These are phyloP conservation scores for Drosophila baimaii DNA, from an alignment of 1,140 invertebrate species.

Conservation along the genomic window DNA sequence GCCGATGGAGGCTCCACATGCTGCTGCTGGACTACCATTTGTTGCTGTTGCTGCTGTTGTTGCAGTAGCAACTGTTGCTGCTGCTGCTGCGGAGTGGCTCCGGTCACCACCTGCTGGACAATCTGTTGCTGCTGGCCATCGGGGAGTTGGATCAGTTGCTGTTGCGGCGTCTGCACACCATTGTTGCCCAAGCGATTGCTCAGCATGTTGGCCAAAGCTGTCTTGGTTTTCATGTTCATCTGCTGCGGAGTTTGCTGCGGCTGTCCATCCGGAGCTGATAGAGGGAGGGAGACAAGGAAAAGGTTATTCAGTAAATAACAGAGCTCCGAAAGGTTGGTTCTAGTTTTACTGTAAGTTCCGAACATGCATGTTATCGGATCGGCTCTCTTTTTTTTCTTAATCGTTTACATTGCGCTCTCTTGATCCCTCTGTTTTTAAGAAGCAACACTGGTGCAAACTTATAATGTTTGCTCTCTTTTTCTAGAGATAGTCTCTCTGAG, in stretches of 20 bases:
- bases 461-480: too few relatives aligned
- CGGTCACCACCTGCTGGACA: conserved; percentile 74
- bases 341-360: too few relatives aligned
- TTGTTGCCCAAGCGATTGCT: conserved; percentile 92
- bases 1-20: conserved; percentile 87
- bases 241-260: conserved; percentile 79
- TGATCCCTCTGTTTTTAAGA: too few relatives aligned
- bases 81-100: conserved; percentile 61
- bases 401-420: too few relatives aligned
- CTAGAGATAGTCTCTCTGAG: too few relatives aligned
- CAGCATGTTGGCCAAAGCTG: conserved; percentile 96
- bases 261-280: conserved; percentile 69
- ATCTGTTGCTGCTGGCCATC: conserved; percentile 69
- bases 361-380: too few relatives aligned
- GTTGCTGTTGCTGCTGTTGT: conserved; percentile 61
- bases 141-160: conserved; percentile 85
- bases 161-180: conserved; percentile 80
- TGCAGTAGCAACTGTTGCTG: conserved; percentile 57
- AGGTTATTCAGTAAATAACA: too few relatives aligned
- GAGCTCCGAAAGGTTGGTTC: too few relatives aligned
- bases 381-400: too few relatives aligned
- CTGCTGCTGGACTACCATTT: conserved; percentile 76
- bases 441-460: too few relatives aligned
- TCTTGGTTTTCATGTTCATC: conserved; percentile 96
- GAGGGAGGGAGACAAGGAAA: too few relatives aligned